Evolutionary conservation across 2,113 vertebrate genomes (phyloP).

Genomic region (Erinaceus europaeus): DNA sequence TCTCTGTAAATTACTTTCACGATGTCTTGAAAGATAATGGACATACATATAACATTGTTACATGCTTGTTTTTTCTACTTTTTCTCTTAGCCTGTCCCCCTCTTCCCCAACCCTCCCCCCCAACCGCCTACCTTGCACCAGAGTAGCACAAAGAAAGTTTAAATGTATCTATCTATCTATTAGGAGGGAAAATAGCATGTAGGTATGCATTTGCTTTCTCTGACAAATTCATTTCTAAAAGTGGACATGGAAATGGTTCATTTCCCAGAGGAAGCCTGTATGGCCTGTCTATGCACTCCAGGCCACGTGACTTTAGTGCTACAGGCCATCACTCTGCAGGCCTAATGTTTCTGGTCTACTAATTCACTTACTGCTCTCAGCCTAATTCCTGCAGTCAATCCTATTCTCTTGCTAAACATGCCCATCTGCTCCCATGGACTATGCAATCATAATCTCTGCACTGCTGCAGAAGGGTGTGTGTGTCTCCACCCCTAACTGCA

Average conservation of each 20-base stretch:
- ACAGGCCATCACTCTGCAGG: rapidly evolving
- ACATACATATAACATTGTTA: not conserved
- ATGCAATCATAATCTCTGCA: not conserved
- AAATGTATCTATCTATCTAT: not conserved
- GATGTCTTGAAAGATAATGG: not conserved
- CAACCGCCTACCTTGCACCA: not conserved
- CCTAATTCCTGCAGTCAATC: not conserved
- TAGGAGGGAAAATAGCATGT: not conserved
- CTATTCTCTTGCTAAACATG: not conserved
- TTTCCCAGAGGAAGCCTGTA: not conserved
- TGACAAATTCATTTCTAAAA: not conserved
- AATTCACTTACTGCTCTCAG: not conserved
- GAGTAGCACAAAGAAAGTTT: not conserved
- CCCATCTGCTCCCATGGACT: not conserved
- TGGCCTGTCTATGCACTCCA: too few species aligned
- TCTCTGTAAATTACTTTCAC: not conserved
- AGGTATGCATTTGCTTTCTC: not conserved
- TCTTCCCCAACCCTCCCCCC: not conserved
- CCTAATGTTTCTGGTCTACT: not conserved
- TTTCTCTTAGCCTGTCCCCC: not conserved
- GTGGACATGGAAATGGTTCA: not conserved
- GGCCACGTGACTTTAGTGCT: not conserved
- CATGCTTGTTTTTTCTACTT: not conserved
- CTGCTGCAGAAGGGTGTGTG: not conserved
- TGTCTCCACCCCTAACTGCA: not conserved